Evolutionary conservation across 2,888 invertebrate species (phyloP).

Genomic region (Melitaea athalia): DNA sequence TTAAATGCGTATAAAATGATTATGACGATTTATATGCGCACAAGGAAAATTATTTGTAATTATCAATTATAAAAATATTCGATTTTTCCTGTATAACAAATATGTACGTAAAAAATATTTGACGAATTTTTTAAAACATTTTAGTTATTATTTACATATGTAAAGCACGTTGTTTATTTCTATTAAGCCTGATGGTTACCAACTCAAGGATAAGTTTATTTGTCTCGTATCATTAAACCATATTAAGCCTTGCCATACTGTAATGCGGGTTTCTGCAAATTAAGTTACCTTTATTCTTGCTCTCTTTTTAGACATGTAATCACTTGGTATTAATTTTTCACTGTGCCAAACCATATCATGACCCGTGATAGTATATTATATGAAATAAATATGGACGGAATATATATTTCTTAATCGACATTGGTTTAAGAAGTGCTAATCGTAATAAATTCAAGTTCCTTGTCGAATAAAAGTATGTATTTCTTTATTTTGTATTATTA

Average conservation of each 20-base stretch:
- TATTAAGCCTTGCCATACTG: constrained; percentile 20
- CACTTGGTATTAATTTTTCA: constrained; percentile 40
- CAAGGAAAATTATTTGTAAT: background rate
- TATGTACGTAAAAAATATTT: background rate
- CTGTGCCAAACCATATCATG: constrained; percentile 72
- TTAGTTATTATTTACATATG: background rate
- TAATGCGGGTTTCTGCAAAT: constrained; percentile 25
- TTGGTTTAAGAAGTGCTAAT: constrained; percentile 52
- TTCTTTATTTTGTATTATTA: constrained; percentile 59
- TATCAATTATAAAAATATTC: background rate
- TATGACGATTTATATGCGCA: constrained; percentile 1
- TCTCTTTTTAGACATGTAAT: constrained; percentile 35
- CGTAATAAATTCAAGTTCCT: constrained; percentile 69
- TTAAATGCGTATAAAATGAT: constrained; percentile 4
- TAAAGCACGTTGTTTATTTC: background rate
- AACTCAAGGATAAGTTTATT: background rate
- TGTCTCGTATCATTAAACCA: background rate
- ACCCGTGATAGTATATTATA: constrained; percentile 68
- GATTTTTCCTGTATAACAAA: background rate
- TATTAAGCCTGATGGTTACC: background rate
- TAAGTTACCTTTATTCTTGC: constrained; percentile 28
- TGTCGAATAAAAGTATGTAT: constrained; percentile 53
- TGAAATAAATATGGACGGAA: constrained; percentile 46
- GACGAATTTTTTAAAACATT: no score
- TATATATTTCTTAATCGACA: constrained; percentile 47